These are phyloP conservation scores for Platichthys stellatus DNA, from an alignment of 2,113 vertebrate species.

Conservation along the genomic window DNA sequence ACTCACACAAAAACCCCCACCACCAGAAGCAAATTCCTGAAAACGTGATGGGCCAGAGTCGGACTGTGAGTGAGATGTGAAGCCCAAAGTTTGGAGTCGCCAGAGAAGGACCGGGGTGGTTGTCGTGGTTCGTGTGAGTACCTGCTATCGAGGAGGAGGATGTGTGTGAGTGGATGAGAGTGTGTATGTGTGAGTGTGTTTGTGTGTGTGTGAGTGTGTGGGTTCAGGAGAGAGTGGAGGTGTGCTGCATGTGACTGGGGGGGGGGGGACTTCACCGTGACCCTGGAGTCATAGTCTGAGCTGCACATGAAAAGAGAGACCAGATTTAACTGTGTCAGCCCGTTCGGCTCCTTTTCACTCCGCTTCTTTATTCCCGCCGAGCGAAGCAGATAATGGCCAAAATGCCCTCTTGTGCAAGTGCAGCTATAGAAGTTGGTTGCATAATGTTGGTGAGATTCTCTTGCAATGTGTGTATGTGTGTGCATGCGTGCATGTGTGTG, in stretches of 20 bases:
- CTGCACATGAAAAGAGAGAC: constrained; percentile 34
- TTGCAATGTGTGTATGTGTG: constrained; percentile 32
- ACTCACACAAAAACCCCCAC: background rate
- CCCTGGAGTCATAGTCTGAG: constrained; percentile 48
- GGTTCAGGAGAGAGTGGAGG: constrained; percentile 69
- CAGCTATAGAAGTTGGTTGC: constrained; percentile 72
- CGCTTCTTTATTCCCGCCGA: constrained; percentile 33
- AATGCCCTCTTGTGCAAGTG: constrained; percentile 61
- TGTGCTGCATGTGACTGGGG: constrained; percentile 63
- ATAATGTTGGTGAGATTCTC: constrained; percentile 72
- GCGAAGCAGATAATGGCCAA: constrained; percentile 62
- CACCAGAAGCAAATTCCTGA: constrained; percentile 2
- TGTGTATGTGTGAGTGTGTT: background rate
- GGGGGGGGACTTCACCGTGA: constrained; percentile 17
- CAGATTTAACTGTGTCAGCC: constrained; percentile 36
- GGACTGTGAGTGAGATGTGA: constrained; percentile 38
- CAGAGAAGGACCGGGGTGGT: constrained; percentile 51
- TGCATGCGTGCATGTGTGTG: constrained; percentile 18
- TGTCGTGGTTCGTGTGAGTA: constrained; percentile 20
- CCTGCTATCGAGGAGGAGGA: background rate
- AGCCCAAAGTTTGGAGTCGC: constrained; percentile 63
- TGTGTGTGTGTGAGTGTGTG: constrained; percentile 41
- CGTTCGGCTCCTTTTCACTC: constrained; percentile 33
- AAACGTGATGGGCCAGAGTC: constrained; percentile 32
- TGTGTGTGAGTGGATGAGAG: constrained; percentile 1